Evolutionary conservation across 1,140 invertebrate genomes (phyloP).

Genomic region (Holotrichia oblita): DNA sequence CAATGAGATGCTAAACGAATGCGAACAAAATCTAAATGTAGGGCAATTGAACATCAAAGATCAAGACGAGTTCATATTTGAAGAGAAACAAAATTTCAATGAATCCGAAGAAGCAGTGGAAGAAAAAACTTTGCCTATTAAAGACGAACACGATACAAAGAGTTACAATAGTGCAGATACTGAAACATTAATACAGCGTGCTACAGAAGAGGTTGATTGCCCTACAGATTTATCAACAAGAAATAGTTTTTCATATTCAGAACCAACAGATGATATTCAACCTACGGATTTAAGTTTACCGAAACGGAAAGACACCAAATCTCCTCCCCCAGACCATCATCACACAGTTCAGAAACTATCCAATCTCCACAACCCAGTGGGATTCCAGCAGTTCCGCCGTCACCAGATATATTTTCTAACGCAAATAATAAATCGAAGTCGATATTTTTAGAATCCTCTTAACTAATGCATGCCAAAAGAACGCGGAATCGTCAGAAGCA

Average conservation of each 20-base stretch:
- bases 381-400: conserved; percentile 69
- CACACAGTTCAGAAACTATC: conserved; percentile 70
- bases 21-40: conserved; percentile 34
- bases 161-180: conserved; percentile 20
- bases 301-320: conserved; percentile 57
- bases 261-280: conserved; percentile 53
- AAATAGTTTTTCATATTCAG: conserved; percentile 54
- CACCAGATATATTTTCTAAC: conserved; percentile 66
- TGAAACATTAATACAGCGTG: conserved; percentile 52
- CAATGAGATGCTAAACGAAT: conserved; percentile 36
- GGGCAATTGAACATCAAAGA: conserved; percentile 44
- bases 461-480: conserved; percentile 61
- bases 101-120: conserved; percentile 37
- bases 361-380: conserved; percentile 73
- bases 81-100: conserved; percentile 33
- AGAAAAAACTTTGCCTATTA: conserved; percentile 10
- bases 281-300: conserved; percentile 59
- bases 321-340: conserved; percentile 65
- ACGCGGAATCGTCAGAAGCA: conserved; percentile 64
- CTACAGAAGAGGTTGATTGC: conserved; percentile 57
- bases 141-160: conserved; percentile 43
- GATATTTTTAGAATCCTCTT: conserved; percentile 67
- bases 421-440: conserved; percentile 64
- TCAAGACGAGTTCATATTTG: neutral
- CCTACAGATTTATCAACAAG: conserved; percentile 61